Evolutionary conservation across 2,888 invertebrate species (phyloP).

Genomic region (Tuta absoluta): DNA sequence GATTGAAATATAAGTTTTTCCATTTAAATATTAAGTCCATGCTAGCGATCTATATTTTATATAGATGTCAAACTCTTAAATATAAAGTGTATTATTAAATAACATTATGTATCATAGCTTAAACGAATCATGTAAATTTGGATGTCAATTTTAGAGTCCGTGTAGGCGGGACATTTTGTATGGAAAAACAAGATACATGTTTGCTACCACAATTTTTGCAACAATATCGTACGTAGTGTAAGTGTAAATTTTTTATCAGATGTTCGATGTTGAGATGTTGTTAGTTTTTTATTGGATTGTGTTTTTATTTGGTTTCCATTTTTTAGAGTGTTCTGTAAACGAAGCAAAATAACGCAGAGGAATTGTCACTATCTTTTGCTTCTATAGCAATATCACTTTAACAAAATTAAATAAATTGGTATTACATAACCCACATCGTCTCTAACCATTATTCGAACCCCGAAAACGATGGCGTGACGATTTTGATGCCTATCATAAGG

Average conservation of each 20-base stretch:
- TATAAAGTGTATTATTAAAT: constrained; percentile 46
- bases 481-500: too few species aligned
- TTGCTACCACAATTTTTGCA: constrained; percentile 77
- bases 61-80: constrained; percentile 74
- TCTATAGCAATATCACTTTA: too few species aligned
- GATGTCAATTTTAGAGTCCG: constrained; percentile 77
- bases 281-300: constrained; percentile 54
- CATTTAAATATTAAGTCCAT: constrained; percentile 27
- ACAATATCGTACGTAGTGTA: constrained; percentile 59
- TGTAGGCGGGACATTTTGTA: constrained; percentile 28
- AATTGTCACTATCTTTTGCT: background rate
- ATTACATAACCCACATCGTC: too few species aligned
- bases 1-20: constrained; percentile 28
- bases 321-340: constrained; percentile 22
- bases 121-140: constrained; percentile 73
- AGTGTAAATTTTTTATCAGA: constrained; percentile 64
- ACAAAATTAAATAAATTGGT: too few species aligned
- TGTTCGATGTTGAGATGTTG: constrained; percentile 63
- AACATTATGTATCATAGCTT: constrained; percentile 72
- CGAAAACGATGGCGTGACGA: too few species aligned
- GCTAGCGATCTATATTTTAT: constrained; percentile 65
- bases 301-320: constrained; percentile 42
- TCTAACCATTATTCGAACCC: too few species aligned
- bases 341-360: background rate
- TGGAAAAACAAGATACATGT: constrained; percentile 35